Percentiles rank a stretch among this genome's conserved stretches.
These are phyloP conservation scores for Hydractinia echinata DNA, from an alignment of 30 jellyfish, hydroid and myxozoan species.

Conservation along the genomic window DNA sequence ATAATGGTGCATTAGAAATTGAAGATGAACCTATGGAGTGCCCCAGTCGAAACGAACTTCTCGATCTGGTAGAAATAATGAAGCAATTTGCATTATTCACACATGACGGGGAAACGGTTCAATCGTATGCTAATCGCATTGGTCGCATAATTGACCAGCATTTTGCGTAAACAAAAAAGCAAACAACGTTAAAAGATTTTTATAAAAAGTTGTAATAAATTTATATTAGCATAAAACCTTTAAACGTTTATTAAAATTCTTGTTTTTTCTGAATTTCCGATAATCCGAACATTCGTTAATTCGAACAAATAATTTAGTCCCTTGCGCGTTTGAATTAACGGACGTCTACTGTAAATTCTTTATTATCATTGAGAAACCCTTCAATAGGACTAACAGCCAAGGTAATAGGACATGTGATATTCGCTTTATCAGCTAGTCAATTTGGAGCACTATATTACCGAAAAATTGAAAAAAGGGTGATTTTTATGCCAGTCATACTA, in stretches of 20 bases:
- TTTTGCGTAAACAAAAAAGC: not conserved
- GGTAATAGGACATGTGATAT: no score
- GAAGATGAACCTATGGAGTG: constrained; percentile 1
- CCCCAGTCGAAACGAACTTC: not conserved
- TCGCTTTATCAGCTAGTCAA: no score
- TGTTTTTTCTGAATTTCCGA: not conserved
- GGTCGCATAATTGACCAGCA: constrained; percentile 5
- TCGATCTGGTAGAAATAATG: not conserved
- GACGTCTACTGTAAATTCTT: no score
- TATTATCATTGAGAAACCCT: no score
- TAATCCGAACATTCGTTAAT: not conserved
- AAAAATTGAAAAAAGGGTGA: no score
- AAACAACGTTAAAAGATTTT: not conserved
- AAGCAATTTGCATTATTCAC: not conserved
- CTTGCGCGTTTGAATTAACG: not conserved
- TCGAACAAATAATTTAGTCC: not conserved
- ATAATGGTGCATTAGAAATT: not conserved
- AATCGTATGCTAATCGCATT: not conserved
- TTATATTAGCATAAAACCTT: not conserved
- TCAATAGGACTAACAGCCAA: no score
- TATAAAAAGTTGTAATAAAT: not conserved
- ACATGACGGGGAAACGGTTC: constrained; percentile 4
- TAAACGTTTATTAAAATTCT: not conserved
- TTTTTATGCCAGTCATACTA: no score
- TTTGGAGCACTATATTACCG: no score